Evolutionary conservation across 2,113 vertebrate species (phyloP).

Genomic region (Pelodiscus sinensis): DNA sequence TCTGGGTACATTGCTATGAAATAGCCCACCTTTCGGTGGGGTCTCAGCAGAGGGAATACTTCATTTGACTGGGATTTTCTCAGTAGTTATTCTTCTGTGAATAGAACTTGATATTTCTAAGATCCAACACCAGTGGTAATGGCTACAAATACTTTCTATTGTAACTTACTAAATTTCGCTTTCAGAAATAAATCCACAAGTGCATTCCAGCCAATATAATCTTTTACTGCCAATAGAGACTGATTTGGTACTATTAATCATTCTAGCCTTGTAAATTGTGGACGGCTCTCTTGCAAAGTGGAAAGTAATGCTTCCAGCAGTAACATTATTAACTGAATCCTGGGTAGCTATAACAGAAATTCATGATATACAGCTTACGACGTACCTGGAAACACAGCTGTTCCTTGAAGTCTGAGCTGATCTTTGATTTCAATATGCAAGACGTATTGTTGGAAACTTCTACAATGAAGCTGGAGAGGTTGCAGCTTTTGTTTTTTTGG

Average conservation of each 20-base stretch:
- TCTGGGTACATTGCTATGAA: background rate
- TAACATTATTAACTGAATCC: slow-evolving; percentile 72
- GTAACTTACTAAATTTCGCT: slow-evolving; percentile 41
- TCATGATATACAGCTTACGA: slow-evolving; percentile 52
- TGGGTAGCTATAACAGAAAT: slow-evolving; percentile 57
- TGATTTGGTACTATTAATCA: slow-evolving; percentile 70
- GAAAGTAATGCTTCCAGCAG: slow-evolving; percentile 44
- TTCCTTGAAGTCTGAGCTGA: slow-evolving; percentile 43
- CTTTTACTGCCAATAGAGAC: slow-evolving; percentile 41
- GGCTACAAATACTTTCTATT: background rate
- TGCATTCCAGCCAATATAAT: slow-evolving; percentile 33
- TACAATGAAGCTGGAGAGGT: slow-evolving; percentile 39
- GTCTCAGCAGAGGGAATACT: background rate
- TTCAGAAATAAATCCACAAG: slow-evolving; percentile 7
- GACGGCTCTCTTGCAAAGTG: slow-evolving; percentile 65
- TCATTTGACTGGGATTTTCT: background rate
- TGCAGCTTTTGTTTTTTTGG: background rate
- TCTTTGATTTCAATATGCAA: slow-evolving; percentile 37
- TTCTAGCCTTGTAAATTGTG: slow-evolving; percentile 63
- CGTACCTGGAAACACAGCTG: slow-evolving; percentile 44
- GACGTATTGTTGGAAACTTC: slow-evolving; percentile 33
- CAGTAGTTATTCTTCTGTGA: slow-evolving; percentile 5
- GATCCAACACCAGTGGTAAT: slow-evolving; percentile 39
- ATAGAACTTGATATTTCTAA: slow-evolving; percentile 25
- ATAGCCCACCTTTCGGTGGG: background rate